Evolutionary conservation across 2,888 invertebrate genomes (phyloP), one percentile per base, ranked within the genome.

Genomic region (Acrocyrtus sp.): DNA sequence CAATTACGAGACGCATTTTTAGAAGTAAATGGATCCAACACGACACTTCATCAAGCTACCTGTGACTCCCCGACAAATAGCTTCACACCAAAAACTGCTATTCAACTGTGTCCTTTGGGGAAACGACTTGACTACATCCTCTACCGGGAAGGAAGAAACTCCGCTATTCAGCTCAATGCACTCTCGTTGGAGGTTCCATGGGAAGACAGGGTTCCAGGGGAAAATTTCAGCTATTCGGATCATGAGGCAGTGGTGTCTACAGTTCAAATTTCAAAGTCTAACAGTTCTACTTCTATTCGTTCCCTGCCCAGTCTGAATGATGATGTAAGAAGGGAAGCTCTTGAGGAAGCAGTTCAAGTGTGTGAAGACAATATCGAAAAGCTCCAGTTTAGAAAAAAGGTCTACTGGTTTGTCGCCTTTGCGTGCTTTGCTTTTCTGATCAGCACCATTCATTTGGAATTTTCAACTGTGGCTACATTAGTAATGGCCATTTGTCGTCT

Each of bases 41-140:
- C 34, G 34, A 91, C 34, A 5, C 5, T 12, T 5, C 6, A 34
- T 34, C 5, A 8, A 12, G 6, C 91, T 41, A 98, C 98, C 15
- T 91, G 91, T 83, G 92, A 92, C 82, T 88, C 90, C 81, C 87
- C 89, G 5, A 89, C 89, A 77, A 99, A 98, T 84, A 92, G 92
- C 79, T 98, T 96, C 83, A 90, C 94, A 0, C 85, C 88, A 62
- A 83, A 85, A 1, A 86, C 85, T 53, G 81, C 86, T 60, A 85
- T 87, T 1, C 86, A 86, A 67, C 83, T 84, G 12, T 85, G 86
- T 61, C 91, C 92, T 0, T 85, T 89, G 47, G 97, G 97, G 19
- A 92, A 94, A 84, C 89, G 97, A 74, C 95, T 98, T 80, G 98
- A 98, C 86, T 95, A 97, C 84, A 91, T 98, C 79, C 86, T 97